Base-by-base conservation (phyloP, 2,888 invertebrate species). In the Mesoligia furuncula region DNA sequence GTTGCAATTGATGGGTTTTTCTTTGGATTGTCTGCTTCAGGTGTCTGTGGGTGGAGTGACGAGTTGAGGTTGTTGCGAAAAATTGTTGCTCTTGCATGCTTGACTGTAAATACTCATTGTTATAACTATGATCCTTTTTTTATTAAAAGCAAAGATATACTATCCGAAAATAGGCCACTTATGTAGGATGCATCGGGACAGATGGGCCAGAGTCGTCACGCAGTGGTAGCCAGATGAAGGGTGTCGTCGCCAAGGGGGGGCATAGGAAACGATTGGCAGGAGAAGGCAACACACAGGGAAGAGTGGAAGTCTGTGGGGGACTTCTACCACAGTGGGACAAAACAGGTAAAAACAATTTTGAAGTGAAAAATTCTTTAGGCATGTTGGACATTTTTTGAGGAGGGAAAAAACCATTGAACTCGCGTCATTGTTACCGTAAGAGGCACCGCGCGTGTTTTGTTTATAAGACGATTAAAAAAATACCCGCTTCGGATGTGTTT, bases 1-100 rank as follows among this genome's bases (percentile, higher is more conserved):
- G 86, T 86, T 89, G 82, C 79, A 70, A 81, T 86, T 78, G 75
- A 77, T 80, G 77, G 65, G 66, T 68, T 81, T 83, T 88, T 85
- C 77, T 77, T 84, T 82, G 54, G 75, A 81, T 74, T 70, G 61
- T 24, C 59, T 59, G 57, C 31, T 75, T 65, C 57, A 51, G 15
- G 17, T 72, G 27, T 65, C 5, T 39, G 62, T 27, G 31, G 8
- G 59, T 54, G 13, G 54, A 67, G 51, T 67, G 42, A 27, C n/a
- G 17, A 4, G 17, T 48, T 27, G 27, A 31, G 11, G 27, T 39
- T 36, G 15, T 42, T 76, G 65, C 51, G 45, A 62, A 48, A 66
- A 39, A 15, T 6, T 15, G 1, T 73, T 45, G 51, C 42, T 59
- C 0, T 51, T 69, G 36, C n/a, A 36, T 15, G 9, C 24, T 71